These are phyloP conservation scores for Drosophila aldrichi DNA, from an alignment of 2,888 invertebrate genomes.

Conservation along the genomic window DNA sequence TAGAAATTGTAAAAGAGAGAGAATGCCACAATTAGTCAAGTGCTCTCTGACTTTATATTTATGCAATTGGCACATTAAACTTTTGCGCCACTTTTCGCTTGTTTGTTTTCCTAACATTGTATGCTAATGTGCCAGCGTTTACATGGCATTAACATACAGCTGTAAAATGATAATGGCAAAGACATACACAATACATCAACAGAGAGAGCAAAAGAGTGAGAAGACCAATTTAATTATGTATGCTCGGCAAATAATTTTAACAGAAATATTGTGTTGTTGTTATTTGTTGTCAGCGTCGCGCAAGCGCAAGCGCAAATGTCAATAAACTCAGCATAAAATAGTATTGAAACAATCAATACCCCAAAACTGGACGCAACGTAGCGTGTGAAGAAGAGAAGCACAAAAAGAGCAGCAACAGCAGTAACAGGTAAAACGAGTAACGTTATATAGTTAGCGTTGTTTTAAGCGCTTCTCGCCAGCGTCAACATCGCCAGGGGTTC, in stretches of 20 bases:
- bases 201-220: not conserved
- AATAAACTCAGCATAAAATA: constrained; percentile 68
- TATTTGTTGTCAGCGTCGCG: constrained; percentile 26
- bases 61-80: constrained; percentile 73
- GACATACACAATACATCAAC: not conserved
- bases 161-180: not conserved
- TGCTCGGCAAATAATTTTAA: constrained; percentile 54
- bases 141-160: constrained; percentile 40
- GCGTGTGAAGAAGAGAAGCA: constrained; percentile 43
- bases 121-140: constrained; percentile 19
- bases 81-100: constrained; percentile 48
- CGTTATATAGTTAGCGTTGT: constrained; percentile 58
- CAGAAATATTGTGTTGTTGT: constrained; percentile 3
- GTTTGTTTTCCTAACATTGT: constrained; percentile 17
- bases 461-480: constrained; percentile 50
- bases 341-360: constrained; percentile 68
- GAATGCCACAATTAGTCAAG: constrained; percentile 43
- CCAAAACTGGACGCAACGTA: constrained; percentile 4
- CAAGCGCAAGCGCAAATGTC: constrained; percentile 72
- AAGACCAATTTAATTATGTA: constrained; percentile 48
- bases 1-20: constrained; percentile 14
- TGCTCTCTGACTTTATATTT: constrained; percentile 37
- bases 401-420: constrained; percentile 13
- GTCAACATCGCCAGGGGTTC: constrained; percentile 6
- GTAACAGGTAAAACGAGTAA: constrained; percentile 58